These are phyloP conservation scores for Glaucomys volans DNA, from an alignment of 2,113 vertebrate genomes.

Conservation along the genomic window DNA sequence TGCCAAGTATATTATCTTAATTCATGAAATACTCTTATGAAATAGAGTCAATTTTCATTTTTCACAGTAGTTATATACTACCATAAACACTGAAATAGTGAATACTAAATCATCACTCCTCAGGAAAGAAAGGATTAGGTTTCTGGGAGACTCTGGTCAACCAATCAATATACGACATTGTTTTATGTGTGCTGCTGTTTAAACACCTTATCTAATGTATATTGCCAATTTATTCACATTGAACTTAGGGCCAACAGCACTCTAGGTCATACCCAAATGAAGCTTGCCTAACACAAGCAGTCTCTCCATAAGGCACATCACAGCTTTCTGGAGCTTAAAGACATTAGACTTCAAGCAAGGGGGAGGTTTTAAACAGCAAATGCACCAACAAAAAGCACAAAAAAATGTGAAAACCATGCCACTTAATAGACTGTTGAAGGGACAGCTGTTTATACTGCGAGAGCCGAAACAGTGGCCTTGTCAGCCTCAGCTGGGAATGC, in stretches of 20 bases:
- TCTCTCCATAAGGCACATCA: not conserved
- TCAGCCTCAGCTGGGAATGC: not conserved
- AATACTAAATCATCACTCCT: not conserved
- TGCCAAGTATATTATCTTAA: not conserved
- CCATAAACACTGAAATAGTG: not conserved
- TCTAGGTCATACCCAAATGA: not conserved
- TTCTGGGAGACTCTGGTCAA: not conserved
- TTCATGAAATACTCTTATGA: not conserved
- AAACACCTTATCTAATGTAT: not conserved
- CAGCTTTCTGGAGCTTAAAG: not conserved
- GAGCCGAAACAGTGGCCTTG: not conserved
- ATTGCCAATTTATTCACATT: not conserved
- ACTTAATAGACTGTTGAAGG: not conserved
- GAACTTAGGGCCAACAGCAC: not conserved
- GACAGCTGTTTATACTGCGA: not conserved
- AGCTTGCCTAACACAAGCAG: not conserved
- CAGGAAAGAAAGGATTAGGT: not conserved
- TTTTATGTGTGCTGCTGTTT: not conserved
- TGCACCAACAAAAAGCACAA: not conserved
- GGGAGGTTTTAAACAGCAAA: not conserved
- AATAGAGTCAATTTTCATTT: constrained; percentile 1
- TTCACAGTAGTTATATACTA: not conserved
- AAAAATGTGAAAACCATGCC: not conserved
- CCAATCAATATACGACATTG: not conserved
- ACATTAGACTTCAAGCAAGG: not conserved